phyloP scores from a whole-genome alignment of 2,888 invertebrate species.

The Camponotus fellah region DNA sequence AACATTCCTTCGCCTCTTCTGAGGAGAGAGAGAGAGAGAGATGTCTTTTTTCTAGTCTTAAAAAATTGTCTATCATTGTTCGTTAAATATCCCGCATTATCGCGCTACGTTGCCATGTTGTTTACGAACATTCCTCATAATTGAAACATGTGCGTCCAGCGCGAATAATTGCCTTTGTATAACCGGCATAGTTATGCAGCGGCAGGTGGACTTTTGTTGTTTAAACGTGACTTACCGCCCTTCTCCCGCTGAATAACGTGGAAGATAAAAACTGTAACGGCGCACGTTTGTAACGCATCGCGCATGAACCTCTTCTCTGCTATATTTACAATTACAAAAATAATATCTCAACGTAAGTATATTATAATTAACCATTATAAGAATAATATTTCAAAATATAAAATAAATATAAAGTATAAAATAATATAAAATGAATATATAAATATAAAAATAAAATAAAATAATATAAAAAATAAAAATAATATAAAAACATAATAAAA shows the following conservation, averaged over 20 bases:
- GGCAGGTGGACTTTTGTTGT: slow-evolving; percentile 26
- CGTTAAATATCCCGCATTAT: slow-evolving; percentile 21
- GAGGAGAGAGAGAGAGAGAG: not conserved
- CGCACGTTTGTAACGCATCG: not conserved
- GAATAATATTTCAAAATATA: no score
- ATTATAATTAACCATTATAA: no score
- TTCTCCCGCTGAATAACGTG: slow-evolving; percentile 23
- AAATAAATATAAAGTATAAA: no score
- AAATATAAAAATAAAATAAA: no score
- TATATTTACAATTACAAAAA: not conserved
- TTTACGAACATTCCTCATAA: slow-evolving; percentile 46
- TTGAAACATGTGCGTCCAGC: slow-evolving; percentile 35
- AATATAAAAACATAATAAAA: no score
- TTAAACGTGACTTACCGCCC: slow-evolving; percentile 11
- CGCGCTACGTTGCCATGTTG: slow-evolving; percentile 15
- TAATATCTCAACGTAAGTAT: not conserved
- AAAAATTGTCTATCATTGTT: slow-evolving; percentile 20
- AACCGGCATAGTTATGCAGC: slow-evolving; percentile 27
- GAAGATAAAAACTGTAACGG: slow-evolving; percentile 15
- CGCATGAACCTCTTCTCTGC: not conserved
- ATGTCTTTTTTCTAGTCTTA: slow-evolving; percentile 20
- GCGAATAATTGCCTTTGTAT: slow-evolving; percentile 52
- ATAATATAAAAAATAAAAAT: no score
- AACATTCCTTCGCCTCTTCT: slow-evolving; percentile 19
- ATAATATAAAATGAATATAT: no score